Evolutionary conservation across 2,113 vertebrate genomes (phyloP).

Genomic region (Bothrops jararaca): DNA sequence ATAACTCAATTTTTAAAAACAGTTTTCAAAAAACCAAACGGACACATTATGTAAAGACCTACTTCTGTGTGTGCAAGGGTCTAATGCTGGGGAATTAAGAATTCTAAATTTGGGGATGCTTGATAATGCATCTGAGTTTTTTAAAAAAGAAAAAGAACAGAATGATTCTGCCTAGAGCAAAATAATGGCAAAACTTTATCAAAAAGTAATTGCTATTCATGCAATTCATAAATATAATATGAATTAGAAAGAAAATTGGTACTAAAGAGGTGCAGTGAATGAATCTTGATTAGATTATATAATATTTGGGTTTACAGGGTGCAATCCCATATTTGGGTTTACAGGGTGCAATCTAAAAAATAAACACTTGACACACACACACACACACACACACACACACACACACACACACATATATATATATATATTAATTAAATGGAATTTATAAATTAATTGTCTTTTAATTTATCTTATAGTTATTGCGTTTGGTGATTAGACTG

Average conservation of each 20-base stretch:
- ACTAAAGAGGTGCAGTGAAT: neutral
- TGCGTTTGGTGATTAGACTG: slow-evolving; percentile 32
- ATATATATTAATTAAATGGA: neutral
- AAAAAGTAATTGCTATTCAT: slow-evolving; percentile 24
- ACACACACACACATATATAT: too few species aligned
- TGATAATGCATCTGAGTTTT: neutral
- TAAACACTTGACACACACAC: too few species aligned
- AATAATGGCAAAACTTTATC: neutral
- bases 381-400: too few species aligned
- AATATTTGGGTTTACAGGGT: too few species aligned
- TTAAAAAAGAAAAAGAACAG: neutral
- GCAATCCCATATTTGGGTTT: too few species aligned
- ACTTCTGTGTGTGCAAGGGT: neutral
- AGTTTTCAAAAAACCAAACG: neutral
- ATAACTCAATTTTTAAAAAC: neutral
- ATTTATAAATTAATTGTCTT: neutral
- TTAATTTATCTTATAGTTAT: slow-evolving; percentile 31
- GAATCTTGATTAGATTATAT: slow-evolving; percentile 14
- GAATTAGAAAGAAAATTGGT: slow-evolving; percentile 18
- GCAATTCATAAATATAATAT: slow-evolving; percentile 33
- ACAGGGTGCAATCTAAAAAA: too few species aligned
- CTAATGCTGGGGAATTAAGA: neutral
- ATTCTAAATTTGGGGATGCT: neutral
- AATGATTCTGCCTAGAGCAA: neutral
- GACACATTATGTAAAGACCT: neutral